Evolutionary conservation across 2,797 vertebrate genomes (phyloP).

Genomic region (Simalia tracyae): DNA sequence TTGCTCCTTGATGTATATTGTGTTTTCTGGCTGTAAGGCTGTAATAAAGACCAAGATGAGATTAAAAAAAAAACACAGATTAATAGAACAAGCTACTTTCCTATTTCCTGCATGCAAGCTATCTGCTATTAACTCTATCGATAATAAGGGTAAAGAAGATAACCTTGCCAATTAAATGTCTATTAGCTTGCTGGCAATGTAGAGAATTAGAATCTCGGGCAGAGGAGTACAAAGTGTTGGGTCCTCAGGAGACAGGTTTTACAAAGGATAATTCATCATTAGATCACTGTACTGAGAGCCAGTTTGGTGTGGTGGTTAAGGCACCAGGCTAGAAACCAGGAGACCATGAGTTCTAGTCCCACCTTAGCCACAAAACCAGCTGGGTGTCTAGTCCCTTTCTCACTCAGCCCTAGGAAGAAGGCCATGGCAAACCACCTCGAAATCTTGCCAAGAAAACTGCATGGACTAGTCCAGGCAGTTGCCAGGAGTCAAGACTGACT

Average conservation of each 20-base stretch:
- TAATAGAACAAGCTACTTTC: not conserved
- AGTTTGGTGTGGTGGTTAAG: not conserved
- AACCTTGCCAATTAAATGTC: not conserved
- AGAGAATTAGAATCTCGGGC: not conserved
- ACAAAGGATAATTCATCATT: not conserved
- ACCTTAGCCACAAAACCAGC: not conserved
- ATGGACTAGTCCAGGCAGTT: not conserved
- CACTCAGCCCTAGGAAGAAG: not conserved
- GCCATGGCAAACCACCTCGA: not conserved
- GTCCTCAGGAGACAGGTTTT: not conserved
- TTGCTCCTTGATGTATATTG: not conserved
- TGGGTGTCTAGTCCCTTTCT: not conserved
- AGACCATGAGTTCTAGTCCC: not conserved
- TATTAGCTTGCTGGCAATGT: not conserved
- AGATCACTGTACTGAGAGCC: not conserved
- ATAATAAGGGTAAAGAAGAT: not conserved
- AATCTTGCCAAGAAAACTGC: not conserved
- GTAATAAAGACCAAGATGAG: not conserved
- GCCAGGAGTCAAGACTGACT: not conserved
- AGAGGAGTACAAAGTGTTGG: not conserved
- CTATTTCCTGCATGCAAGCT: not conserved
- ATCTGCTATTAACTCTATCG: not conserved
- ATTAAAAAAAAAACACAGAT: not conserved
- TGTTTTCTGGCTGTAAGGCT: not conserved
- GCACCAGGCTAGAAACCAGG: not conserved